Base-by-base conservation (phyloP, 1,140 invertebrate species). In the Bombyx mandarina region DNA sequence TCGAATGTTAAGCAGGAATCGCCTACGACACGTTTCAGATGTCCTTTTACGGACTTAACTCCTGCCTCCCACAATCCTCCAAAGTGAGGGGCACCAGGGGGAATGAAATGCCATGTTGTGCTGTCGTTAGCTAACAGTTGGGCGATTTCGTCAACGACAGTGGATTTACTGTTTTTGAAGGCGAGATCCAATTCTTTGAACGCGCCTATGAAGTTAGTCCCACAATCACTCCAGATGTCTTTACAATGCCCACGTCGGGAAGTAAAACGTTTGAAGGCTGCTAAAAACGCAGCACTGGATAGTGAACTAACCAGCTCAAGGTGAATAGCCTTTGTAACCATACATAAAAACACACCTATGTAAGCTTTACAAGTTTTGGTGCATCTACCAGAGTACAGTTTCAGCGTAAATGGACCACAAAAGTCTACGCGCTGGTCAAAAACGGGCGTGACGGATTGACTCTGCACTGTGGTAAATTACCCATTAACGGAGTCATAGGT, bases 291-390 rank as follows among this genome's bases (percentile, higher is more conserved):
- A 8, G 42, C 6, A 43, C 45, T 9, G 7, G 54, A 48, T 8
- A 56, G n/a, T 42, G 47, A 47, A 35, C 47, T 51, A 12, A 57
- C 56, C 26, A 43, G 35, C 12, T 57, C 56, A 10, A 57, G 8
- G 18, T 51, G 56, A 35, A 57, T 44, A 3, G 56, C 56, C n/a
- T 43, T 9, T 7, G 48, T 51, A n/a, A 45, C 56, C 56, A 57
- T 57, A 35, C 56, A 57, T 2, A 50, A 35, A 45, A 57, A 57
- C 6, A 57, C 26, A n/a, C 56, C 43, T 2, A 57, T 57, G 26
- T 57, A 57, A 1, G 47, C 56, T 22, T 57, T 57, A 26, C 51
- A 57, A 2, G 47, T 12, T 7, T 45, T 12, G 44, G 18, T 5
- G 8, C 56, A 47, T n/a, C 56, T 9, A 9, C 56, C 56, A 4